A percentile compares a stretch with the other conserved stretches of the same genome.
Conservation (phyloP, 30 jellyfish, hydroid and myxozoan species). For the Nemopilema nomurai region DNA sequence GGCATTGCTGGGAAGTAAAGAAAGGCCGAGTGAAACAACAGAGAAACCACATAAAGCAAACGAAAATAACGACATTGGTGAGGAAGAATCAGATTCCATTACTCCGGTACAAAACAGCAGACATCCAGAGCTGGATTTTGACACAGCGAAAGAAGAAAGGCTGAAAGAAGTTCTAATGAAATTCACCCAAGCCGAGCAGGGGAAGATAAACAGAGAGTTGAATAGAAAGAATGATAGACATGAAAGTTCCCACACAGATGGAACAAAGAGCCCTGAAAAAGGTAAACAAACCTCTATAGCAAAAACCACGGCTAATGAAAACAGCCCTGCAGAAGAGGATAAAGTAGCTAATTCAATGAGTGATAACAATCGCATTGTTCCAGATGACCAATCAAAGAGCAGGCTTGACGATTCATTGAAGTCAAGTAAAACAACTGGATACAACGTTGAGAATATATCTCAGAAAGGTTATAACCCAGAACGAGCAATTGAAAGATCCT, state of each 20-base stretch:
- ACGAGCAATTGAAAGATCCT: conserved; percentile 6
- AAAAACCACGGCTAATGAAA: not conserved
- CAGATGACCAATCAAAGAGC: conserved; percentile 35
- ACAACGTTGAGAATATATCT: conserved; percentile 24
- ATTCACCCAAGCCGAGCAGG: conserved; percentile 59
- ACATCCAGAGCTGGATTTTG: not conserved
- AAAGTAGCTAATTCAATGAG: conserved; percentile 4
- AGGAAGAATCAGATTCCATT: not conserved
- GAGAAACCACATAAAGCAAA: conserved; percentile 9
- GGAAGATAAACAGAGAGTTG: conserved; percentile 39
- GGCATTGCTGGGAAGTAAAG: conserved; percentile 23
- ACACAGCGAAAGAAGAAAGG: conserved; percentile 19
- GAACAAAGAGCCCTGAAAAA: conserved; percentile 19
- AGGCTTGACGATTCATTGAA: not conserved
- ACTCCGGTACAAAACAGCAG: conserved; percentile 13
- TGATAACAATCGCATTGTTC: conserved; percentile 21
- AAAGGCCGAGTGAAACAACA: conserved; percentile 5
- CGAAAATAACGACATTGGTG: conserved; percentile 1
- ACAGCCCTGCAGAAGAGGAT: conserved; percentile 16
- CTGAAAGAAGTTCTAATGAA: conserved; percentile 51
- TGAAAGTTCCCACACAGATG: conserved; percentile 66
- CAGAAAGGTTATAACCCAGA: conserved; percentile 9
- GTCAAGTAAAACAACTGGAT: not conserved
- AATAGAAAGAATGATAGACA: conserved; percentile 12
- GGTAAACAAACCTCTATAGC: conserved; percentile 8